Percentiles rank a stretch among this genome's conserved stretches.
phyloP scores from a whole-genome alignment of 2,113 vertebrate genomes.

The Columbina picui region DNA sequence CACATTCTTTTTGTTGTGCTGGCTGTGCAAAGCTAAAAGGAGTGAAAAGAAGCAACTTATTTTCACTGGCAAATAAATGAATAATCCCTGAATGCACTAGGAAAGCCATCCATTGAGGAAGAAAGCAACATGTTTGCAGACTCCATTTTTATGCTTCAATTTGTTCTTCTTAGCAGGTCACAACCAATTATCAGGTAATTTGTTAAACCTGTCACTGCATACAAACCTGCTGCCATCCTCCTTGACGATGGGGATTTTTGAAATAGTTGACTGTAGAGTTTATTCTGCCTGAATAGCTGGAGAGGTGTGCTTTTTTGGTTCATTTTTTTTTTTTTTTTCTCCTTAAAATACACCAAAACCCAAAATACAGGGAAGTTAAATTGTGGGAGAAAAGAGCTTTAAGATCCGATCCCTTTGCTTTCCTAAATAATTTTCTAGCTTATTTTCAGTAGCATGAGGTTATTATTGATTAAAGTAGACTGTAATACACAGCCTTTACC shows the following conservation, averaged over 20 bases:
- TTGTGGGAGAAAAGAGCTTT: neutral
- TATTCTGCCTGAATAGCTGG: neutral
- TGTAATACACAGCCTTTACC: neutral
- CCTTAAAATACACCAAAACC: neutral
- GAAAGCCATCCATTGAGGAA: neutral
- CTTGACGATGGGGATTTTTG: neutral
- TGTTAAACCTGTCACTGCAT: conserved; percentile 34
- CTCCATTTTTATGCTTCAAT: conserved; percentile 1
- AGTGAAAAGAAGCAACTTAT: neutral
- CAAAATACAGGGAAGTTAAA: neutral
- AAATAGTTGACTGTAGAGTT: neutral
- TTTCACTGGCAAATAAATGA: neutral
- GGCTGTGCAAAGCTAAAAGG: neutral
- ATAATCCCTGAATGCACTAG: neutral
- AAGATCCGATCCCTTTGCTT: neutral
- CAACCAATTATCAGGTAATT: conserved; percentile 32
- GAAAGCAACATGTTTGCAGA: conserved; percentile 12
- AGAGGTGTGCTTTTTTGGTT: neutral
- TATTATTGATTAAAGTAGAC: conserved; percentile 16
- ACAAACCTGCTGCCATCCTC: neutral
- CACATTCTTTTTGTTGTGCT: neutral
- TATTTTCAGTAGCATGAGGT: neutral
- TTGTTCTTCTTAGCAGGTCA: conserved; percentile 5
- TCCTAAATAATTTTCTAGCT: neutral
- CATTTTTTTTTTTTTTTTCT: too few relatives aligned